Evolutionary conservation across 2,888 invertebrate genomes (phyloP), one percentile per base, ranked within the genome.

Genomic region (Norana najaformis): DNA sequence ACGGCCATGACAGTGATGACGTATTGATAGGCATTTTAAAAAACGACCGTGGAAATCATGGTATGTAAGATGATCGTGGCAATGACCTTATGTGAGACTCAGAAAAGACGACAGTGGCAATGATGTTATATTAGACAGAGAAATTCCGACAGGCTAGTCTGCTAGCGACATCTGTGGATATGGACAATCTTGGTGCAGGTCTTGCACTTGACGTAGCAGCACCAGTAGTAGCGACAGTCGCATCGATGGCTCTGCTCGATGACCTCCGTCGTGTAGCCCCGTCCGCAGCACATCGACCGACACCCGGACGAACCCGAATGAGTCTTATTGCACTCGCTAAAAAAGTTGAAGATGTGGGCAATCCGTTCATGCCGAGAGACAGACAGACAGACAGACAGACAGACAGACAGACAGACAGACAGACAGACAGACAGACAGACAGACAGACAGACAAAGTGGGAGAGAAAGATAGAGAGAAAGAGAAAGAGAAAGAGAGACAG

Each of bases 141-240:
- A 69, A 23, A 47, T 23, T 1, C 4, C 14, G 69, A 69, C 69
- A n/a, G 69, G 13, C 16, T 69, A 8, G 36, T 2, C 35, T 35
- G 85, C 88, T 88, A 90, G 88, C 90, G 89, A 89, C 97, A 97
- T 95, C 96, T 96, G 95, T 97, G 96, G 91, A 96, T 96, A 93
- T 96, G 96, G 89, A 96, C 96, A 94, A 96, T 96, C 93, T 96
- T 96, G 92, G 96, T 95, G 95, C 97, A 97, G 88, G 97, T 97
- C 95, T 97, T 97, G 95, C 97, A 97, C 95, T 97, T 97, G 91
- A 97, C 97, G 95, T 97, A 97, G 95, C 97, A 97, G 95, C 97
- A 97, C 96, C 97, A 97, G 95, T 97, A 96, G 95, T 97, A 97
- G 94, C 97, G 97, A 96, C 97, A 97, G 94, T 96, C 96, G 95